Evolutionary conservation across 2,113 vertebrate species (phyloP).

Genomic region (Rhinoptilus africanus): DNA sequence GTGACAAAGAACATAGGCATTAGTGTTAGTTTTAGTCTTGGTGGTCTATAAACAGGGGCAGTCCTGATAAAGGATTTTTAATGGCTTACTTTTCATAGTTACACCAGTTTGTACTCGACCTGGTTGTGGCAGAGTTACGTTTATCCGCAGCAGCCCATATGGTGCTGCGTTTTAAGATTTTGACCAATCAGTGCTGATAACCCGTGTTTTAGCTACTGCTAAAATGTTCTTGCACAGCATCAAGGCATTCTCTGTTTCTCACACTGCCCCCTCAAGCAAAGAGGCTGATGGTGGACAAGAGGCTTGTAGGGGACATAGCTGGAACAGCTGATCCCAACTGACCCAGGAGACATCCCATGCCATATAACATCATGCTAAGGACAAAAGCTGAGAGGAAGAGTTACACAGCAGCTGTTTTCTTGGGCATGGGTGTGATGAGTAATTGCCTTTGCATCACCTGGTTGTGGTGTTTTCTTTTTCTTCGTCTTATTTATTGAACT

Average conservation of each 20-base stretch:
- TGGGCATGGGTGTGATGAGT: not conserved
- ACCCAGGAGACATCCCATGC: not conserved
- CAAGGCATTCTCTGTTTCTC: not conserved
- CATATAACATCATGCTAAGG: accelerated
- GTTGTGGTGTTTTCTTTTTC: not conserved
- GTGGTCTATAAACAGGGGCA: not conserved
- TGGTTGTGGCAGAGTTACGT: not conserved
- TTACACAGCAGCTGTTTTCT: not conserved
- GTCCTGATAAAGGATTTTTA: not conserved
- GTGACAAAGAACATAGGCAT: not conserved
- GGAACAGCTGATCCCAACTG: not conserved
- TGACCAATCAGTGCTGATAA: not conserved
- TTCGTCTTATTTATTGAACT: not conserved
- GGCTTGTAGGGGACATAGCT: not conserved
- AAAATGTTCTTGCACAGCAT: not conserved
- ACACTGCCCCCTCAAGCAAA: not conserved
- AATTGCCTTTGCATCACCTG: not conserved
- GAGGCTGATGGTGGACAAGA: not conserved
- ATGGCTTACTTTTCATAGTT: not conserved
- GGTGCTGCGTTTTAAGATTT: not conserved
- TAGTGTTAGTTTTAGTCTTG: not conserved
- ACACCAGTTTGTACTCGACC: not conserved
- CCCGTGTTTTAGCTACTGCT: not conserved
- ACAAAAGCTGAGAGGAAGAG: not conserved
- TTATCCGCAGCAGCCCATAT: not conserved